Conservation (phyloP, 2,113 vertebrate species). For the Glaucidium brasilianum region DNA sequence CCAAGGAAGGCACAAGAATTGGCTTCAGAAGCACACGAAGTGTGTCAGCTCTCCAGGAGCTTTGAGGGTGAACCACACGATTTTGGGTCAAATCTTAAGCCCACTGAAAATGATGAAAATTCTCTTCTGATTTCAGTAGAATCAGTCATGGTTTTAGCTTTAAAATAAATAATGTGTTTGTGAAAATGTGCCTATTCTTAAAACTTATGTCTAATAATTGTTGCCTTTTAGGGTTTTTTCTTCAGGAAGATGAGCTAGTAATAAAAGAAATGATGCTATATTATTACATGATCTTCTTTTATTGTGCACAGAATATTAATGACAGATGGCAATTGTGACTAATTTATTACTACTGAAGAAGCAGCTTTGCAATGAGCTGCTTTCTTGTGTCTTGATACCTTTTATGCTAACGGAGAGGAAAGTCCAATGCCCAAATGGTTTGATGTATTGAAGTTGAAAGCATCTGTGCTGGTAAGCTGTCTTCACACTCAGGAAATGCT, state of each 20-base stretch:
- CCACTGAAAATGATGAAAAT: background rate
- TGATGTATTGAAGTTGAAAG: conserved; percentile 2
- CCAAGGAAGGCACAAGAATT: background rate
- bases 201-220: background rate
- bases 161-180: background rate
- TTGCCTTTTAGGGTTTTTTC: background rate
- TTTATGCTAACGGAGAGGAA: background rate
- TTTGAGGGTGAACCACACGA: background rate
- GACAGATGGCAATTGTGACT: background rate
- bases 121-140: background rate
- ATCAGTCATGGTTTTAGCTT: background rate
- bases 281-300: background rate
- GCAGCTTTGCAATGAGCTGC: background rate
- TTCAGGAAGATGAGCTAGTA: background rate
- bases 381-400: background rate
- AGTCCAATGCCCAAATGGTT: background rate
- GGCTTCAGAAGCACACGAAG: background rate
- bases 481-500: background rate
- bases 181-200: background rate
- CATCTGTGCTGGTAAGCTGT: background rate
- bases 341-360: background rate
- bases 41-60: background rate
- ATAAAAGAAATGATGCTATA: background rate
- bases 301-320: background rate
- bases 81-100: background rate